Conservation (phyloP, 2,797 vertebrate genomes). For the Numenius phaeopus region DNA sequence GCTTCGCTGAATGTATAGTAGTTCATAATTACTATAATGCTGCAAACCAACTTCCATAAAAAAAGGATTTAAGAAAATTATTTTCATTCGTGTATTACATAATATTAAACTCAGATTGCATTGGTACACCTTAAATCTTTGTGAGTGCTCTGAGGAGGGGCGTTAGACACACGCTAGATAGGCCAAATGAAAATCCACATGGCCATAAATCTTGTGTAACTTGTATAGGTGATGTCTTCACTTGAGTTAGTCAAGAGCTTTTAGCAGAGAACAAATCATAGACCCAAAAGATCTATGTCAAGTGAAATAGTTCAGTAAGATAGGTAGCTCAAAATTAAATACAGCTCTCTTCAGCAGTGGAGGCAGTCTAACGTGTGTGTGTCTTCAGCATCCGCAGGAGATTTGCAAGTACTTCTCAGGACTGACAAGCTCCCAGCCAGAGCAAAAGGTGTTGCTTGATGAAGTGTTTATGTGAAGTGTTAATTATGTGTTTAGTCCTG, state of each 20-base stretch:
- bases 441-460: not conserved
- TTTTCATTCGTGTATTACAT: not conserved
- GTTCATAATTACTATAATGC: not conserved
- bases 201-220: not conserved
- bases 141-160: not conserved
- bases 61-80: not conserved
- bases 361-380: fast-evolving
- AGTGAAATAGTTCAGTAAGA: not conserved
- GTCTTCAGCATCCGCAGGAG: not conserved
- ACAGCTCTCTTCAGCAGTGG: not conserved
- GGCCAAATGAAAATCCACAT: not conserved
- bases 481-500: not conserved
- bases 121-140: not conserved
- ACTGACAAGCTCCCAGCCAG: not conserved
- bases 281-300: not conserved
- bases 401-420: not conserved
- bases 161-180: not conserved
- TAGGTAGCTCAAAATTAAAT: not conserved
- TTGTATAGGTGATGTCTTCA: not conserved
- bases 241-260: not conserved
- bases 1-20: not conserved
- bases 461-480: not conserved
- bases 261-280: not conserved
- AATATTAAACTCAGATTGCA: not conserved
- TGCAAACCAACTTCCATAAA: not conserved